phyloP scores from a whole-genome alignment of 2,888 invertebrate species.

The Chelonus formosanus region DNA sequence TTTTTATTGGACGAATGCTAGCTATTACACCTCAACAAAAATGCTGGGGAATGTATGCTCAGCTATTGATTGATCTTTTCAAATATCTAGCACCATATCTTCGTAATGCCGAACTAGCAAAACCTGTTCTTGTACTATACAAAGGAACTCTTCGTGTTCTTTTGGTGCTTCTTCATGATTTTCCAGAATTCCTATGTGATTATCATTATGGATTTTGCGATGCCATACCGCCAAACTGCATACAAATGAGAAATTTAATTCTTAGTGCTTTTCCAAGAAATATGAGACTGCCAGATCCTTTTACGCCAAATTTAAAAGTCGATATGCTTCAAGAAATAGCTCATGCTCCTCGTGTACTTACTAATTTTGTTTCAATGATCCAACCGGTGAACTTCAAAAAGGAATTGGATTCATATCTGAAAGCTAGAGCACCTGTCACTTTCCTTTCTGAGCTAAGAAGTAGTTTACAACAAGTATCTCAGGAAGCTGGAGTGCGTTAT shows the following conservation, averaged over 20 bases:
- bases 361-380: constrained; percentile 87
- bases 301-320: constrained; percentile 95
- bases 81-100: constrained; percentile 97
- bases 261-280: constrained; percentile 97
- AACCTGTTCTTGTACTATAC: constrained; percentile 92
- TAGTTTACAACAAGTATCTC: constrained; percentile 82
- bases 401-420: constrained; percentile 95
- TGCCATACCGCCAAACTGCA: constrained; percentile 98
- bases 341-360: constrained; percentile 86
- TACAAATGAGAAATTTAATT: constrained; percentile 98
- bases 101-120: constrained; percentile 94
- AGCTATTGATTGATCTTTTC: constrained; percentile 93
- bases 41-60: constrained; percentile 98
- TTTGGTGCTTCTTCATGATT: constrained; percentile 95
- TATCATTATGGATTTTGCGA: constrained; percentile 99
- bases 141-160: constrained; percentile 95
- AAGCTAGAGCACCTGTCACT: constrained; percentile 92
- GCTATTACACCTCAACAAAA: constrained; percentile 92
- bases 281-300: constrained; percentile 98
- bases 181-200: constrained; percentile 99
- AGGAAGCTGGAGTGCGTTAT: constrained; percentile 90
- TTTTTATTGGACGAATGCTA: constrained; percentile 93
- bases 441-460: constrained; percentile 92
- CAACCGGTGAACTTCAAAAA: constrained; percentile 91
- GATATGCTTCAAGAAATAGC: constrained; percentile 90